Evolutionary conservation across 2,888 invertebrate genomes (phyloP).

Genomic region (Aspidiotus rigidus): DNA sequence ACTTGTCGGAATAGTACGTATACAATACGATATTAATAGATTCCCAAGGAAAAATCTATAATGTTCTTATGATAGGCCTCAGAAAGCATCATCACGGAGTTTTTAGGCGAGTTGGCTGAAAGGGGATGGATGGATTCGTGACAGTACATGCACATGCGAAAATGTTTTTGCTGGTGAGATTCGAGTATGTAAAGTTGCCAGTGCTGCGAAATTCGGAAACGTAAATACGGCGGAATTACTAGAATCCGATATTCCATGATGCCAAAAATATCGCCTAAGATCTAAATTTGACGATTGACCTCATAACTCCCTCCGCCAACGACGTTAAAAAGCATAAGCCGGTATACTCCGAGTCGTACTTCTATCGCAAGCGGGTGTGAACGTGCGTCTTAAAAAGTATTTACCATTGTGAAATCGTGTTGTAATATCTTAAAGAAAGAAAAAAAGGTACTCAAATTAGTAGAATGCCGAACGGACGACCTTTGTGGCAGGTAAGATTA

Average conservation of each 20-base stretch:
- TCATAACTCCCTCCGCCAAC: conserved; percentile 25
- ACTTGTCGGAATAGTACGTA: too few relatives aligned
- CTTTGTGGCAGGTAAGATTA: conserved; percentile 35
- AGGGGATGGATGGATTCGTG: too few relatives aligned
- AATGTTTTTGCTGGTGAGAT: too few relatives aligned
- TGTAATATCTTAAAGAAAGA: neutral
- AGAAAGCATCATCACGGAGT: too few relatives aligned
- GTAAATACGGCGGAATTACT: neutral
- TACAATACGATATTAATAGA: too few relatives aligned
- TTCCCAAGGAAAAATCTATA: too few relatives aligned
- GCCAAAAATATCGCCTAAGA: conserved; percentile 25
- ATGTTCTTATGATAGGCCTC: too few relatives aligned
- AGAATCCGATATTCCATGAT: conserved; percentile 23
- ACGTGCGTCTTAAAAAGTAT: neutral
- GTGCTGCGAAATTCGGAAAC: neutral
- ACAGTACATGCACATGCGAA: too few relatives aligned
- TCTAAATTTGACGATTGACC: conserved; percentile 27
- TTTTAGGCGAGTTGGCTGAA: too few relatives aligned
- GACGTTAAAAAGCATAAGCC: neutral
- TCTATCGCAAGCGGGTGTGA: too few relatives aligned
- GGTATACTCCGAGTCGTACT: neutral
- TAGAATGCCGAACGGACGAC: conserved; percentile 35
- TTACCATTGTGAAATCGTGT: neutral
- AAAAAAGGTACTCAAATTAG: neutral
- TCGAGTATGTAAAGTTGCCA: too few relatives aligned